These are phyloP conservation scores for Abscondita cerata DNA, from an alignment of 2,888 invertebrate species.

Conservation along the genomic window DNA sequence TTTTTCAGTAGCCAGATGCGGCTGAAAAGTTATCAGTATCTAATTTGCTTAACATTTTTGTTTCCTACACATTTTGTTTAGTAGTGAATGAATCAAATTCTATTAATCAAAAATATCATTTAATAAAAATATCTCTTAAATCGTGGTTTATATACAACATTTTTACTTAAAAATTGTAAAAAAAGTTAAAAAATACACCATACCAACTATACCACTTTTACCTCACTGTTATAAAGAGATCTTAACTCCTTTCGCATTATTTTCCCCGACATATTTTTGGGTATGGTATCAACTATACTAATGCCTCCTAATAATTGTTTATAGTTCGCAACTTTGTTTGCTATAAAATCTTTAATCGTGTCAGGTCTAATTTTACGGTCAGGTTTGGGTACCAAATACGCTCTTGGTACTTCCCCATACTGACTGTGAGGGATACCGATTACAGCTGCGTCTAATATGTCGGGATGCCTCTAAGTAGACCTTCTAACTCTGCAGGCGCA, in stretches of 20 bases:
- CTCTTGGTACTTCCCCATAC: slow-evolving; percentile 76
- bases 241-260: slow-evolving; percentile 63
- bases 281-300: slow-evolving; percentile 69
- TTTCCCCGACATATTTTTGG: slow-evolving; percentile 80
- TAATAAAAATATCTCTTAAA: no score
- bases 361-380: slow-evolving; percentile 57
- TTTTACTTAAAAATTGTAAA: no score
- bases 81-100: no score
- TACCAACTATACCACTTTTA: no score
- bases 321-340: slow-evolving; percentile 73
- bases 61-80: no score
- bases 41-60: no score
- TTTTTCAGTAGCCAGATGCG: no score
- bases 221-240: background rate
- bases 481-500: slow-evolving; percentile 86
- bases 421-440: slow-evolving; percentile 73
- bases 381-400: slow-evolving; percentile 68
- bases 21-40: no score
- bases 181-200: no score
- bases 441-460: slow-evolving; percentile 80
- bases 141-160: no score
- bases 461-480: slow-evolving; percentile 72
- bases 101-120: no score
- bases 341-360: slow-evolving; percentile 67
- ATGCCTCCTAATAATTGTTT: slow-evolving; percentile 76